Evolutionary conservation across 2,797 vertebrate species (phyloP).

Genomic region (Pipistrellus pipistrellus): DNA sequence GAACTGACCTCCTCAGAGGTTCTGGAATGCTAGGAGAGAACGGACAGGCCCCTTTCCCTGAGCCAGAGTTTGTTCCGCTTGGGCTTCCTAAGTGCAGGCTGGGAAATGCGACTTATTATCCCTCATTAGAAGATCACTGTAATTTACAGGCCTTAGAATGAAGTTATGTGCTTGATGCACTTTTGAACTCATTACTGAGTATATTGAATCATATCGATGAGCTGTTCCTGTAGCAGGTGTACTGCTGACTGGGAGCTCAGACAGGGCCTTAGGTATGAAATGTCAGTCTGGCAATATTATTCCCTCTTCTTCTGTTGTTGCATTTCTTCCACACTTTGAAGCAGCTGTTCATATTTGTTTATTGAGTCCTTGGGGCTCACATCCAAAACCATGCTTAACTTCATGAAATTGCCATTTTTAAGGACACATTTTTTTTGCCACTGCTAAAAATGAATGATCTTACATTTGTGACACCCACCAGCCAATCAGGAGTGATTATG

Average conservation of each 20-base stretch:
- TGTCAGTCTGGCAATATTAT: slow-evolving; percentile 71
- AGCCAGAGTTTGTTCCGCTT: slow-evolving; percentile 21
- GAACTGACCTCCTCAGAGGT: background rate
- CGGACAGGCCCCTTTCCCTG: background rate
- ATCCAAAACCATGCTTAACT: slow-evolving; percentile 74
- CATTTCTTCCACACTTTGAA: slow-evolving; percentile 76
- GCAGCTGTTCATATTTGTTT: slow-evolving; percentile 84
- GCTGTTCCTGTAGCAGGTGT: slow-evolving; percentile 72
- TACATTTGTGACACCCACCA: too few relatives aligned
- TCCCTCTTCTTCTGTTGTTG: slow-evolving; percentile 69
- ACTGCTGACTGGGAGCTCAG: slow-evolving; percentile 68
- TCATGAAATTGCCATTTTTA: slow-evolving; percentile 70
- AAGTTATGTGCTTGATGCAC: slow-evolving; percentile 81
- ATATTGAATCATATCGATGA: slow-evolving; percentile 77
- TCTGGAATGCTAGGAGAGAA: background rate
- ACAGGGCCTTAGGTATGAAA: slow-evolving; percentile 71
- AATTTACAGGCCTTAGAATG: slow-evolving; percentile 81
- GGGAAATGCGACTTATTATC: slow-evolving; percentile 77
- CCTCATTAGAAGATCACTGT: slow-evolving; percentile 79
- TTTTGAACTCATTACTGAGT: slow-evolving; percentile 83
- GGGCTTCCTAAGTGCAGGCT: slow-evolving; percentile 66
- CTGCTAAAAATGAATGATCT: slow-evolving; percentile 59
- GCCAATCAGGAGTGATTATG: too few relatives aligned
- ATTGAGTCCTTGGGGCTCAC: slow-evolving; percentile 71
- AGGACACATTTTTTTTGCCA: slow-evolving; percentile 50